phyloP scores from a whole-genome alignment of 1,140 invertebrate species.

The Gerris buenoi region DNA sequence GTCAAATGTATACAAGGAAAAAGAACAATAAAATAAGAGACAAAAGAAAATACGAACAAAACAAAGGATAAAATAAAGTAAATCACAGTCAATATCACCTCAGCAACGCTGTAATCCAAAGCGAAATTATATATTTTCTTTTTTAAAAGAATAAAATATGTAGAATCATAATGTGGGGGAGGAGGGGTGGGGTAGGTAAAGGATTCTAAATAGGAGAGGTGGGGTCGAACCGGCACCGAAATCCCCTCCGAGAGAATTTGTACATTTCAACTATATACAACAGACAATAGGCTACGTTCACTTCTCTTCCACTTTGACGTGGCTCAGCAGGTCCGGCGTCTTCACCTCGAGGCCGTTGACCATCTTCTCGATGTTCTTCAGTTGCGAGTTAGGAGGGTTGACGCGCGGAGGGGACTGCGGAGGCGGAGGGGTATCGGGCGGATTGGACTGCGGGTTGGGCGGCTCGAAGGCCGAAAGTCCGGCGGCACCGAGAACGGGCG shows the following conservation, averaged over 20 bases:
- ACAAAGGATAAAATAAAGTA: not conserved
- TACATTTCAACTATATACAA: not conserved
- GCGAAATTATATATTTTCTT: not conserved
- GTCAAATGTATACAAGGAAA: no score
- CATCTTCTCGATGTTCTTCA: constrained; percentile 94
- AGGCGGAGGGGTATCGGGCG: constrained; percentile 13
- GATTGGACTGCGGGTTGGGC: constrained; percentile 18
- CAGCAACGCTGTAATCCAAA: not conserved
- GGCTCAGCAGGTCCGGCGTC: constrained; percentile 17
- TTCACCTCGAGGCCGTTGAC: constrained; percentile 69
- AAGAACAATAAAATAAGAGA: no score
- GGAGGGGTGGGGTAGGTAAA: no score
- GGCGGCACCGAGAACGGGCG: constrained; percentile 36
- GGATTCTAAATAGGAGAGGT: no score
- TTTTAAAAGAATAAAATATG: not conserved
- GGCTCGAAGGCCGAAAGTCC: constrained; percentile 61
- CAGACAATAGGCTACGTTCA: constrained; percentile 3
- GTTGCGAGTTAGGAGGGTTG: constrained; percentile 35
- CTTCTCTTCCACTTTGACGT: constrained; percentile 18
- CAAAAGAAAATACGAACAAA: not conserved
- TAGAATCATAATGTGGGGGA: no score
- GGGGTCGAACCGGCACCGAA: no score
- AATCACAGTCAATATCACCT: not conserved
- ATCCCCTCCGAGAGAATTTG: not conserved
- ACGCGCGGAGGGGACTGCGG: constrained; percentile 3